Percentiles rank a stretch among this genome's conserved stretches.
phyloP scores from a whole-genome alignment of 2,113 vertebrate genomes.

The Xerus inauris region DNA sequence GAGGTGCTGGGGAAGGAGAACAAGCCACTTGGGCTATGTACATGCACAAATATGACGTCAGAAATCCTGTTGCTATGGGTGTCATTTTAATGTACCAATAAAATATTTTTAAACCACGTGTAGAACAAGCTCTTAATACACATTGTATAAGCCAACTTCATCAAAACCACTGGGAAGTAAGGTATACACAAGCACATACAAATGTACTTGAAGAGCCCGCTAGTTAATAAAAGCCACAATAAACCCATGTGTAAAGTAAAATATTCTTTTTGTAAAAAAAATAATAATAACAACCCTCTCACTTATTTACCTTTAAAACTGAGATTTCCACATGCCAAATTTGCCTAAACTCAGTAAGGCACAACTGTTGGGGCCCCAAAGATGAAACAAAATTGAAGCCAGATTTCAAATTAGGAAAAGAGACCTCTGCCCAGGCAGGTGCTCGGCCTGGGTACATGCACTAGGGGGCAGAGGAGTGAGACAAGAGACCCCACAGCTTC shows the following conservation, averaged over 20 bases:
- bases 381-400: constrained; percentile 1
- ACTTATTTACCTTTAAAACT: constrained; percentile 15
- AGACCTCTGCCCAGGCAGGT: not conserved
- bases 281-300: not conserved
- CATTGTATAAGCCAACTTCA: not conserved
- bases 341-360: not conserved
- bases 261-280: too few relatives aligned
- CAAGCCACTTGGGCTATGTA: too few relatives aligned
- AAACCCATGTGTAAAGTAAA: not conserved
- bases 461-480: not conserved
- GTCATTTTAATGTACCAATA: too few relatives aligned
- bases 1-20: too few relatives aligned
- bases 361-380: not conserved
- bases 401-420: not conserved
- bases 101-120: not conserved
- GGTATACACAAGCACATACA: not conserved
- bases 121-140: not conserved
- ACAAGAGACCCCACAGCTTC: not conserved
- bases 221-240: not conserved
- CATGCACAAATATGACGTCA: too few relatives aligned
- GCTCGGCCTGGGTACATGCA: not conserved
- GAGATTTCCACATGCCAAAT: not conserved
- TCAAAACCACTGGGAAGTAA: not conserved
- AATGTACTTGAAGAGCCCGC: not conserved
- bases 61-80: too few relatives aligned